phyloP scores from a whole-genome alignment of 2,888 invertebrate genomes.

The Hymenopus coronatus region DNA sequence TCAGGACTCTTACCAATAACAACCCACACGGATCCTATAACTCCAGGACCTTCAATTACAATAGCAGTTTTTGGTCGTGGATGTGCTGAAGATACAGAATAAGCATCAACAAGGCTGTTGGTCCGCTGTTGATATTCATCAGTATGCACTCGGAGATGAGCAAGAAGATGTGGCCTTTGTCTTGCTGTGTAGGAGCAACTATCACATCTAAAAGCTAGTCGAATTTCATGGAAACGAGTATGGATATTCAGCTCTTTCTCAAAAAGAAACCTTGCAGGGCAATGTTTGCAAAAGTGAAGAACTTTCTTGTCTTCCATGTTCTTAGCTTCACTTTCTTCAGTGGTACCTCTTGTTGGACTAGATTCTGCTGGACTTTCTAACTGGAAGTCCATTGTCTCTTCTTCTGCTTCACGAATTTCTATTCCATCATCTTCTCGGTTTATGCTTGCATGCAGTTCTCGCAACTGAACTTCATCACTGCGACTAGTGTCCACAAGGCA shows the following conservation, averaged over 20 bases:
- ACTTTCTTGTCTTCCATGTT: not conserved
- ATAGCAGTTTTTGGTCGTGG: conserved; percentile 59
- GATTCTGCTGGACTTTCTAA: not conserved
- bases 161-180: conserved; percentile 64
- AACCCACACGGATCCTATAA: conserved; percentile 49
- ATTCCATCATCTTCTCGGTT: conserved; percentile 17
- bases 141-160: conserved; percentile 68
- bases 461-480: conserved; percentile 66
- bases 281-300: conserved; percentile 73
- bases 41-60: conserved; percentile 48
- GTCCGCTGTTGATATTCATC: conserved; percentile 56
- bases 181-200: conserved; percentile 74
- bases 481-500: conserved; percentile 64
- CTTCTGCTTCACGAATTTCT: conserved; percentile 15
- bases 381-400: conserved; percentile 34
- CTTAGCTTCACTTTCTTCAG: not conserved
- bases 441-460: conserved; percentile 44
- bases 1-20: conserved; percentile 42
- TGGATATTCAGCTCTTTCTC: conserved; percentile 73
- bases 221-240: conserved; percentile 64
- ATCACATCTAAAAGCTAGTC: conserved; percentile 66
- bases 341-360: not conserved
- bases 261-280: conserved; percentile 70
- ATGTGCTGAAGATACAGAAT: conserved; percentile 61
- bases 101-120: conserved; percentile 62